Percentiles rank a stretch among this genome's conserved stretches.
Evolutionary conservation across 2,113 vertebrate species (phyloP).

Genomic region (Nesoenas mayeri): DNA sequence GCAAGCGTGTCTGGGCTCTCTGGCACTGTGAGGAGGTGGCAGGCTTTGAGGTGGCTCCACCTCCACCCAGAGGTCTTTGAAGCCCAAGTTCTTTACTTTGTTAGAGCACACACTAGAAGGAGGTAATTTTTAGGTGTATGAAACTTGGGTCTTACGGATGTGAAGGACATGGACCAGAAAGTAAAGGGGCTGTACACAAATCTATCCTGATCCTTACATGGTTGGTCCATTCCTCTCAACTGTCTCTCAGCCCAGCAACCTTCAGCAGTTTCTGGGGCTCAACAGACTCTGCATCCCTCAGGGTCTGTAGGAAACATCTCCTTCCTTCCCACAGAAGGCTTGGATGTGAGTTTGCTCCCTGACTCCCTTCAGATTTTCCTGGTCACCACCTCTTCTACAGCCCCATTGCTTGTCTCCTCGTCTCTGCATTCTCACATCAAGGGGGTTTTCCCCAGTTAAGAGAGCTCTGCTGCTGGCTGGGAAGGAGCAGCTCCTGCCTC

Average conservation of each 20-base stretch:
- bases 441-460: not conserved
- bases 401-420: accelerated
- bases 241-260: not conserved
- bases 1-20: not conserved
- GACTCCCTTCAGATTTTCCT: not conserved
- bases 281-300: not conserved
- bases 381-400: not conserved
- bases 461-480: not conserved
- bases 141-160: accelerated
- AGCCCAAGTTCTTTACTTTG: not conserved
- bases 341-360: not conserved
- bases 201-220: accelerated
- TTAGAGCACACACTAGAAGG: not conserved
- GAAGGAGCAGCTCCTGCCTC: not conserved
- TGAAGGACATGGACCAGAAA: not conserved
- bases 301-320: not conserved
- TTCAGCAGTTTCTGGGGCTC: not conserved
- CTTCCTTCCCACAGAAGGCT: not conserved
- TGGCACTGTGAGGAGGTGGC: not conserved
- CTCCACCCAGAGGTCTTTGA: not conserved
- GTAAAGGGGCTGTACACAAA: not conserved
- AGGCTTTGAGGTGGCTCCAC: not conserved
- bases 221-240: not conserved
- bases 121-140: not conserved
- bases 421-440: not conserved